Evolutionary conservation across 2,888 invertebrate genomes (phyloP).

Genomic region (Spatulosminthurus flaviceps): DNA sequence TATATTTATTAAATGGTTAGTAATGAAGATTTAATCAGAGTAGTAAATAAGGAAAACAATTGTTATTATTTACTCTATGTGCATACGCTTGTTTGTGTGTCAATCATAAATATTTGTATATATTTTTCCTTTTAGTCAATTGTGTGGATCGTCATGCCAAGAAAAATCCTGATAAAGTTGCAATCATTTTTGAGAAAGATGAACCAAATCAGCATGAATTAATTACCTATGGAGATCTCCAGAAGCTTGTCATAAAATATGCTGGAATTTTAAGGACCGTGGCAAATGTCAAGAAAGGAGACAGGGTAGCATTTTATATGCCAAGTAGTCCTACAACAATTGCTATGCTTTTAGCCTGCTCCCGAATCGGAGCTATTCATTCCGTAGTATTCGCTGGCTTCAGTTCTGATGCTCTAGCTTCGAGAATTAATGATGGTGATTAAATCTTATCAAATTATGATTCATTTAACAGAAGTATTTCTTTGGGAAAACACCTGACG

Average conservation of each 20-base stretch:
- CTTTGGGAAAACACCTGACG: too few species aligned
- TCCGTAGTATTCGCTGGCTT: constrained; percentile 70
- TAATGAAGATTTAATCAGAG: too few species aligned
- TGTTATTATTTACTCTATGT: too few species aligned
- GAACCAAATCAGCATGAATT: constrained; percentile 67
- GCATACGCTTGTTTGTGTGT: neutral
- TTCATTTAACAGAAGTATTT: neutral
- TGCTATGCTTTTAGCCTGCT: constrained; percentile 68
- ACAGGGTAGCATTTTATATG: constrained; percentile 68
- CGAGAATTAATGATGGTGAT: constrained; percentile 67
- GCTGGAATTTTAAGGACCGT: constrained; percentile 55
- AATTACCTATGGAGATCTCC: constrained; percentile 62
- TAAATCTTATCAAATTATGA: neutral
- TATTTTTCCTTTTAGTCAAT: constrained; percentile 52
- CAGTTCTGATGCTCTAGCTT: constrained; percentile 68
- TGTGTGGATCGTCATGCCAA: constrained; percentile 61
- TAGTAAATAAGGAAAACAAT: neutral
- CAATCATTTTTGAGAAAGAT: constrained; percentile 69
- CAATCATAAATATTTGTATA: neutral
- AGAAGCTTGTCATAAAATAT: constrained; percentile 55
- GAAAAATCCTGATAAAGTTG: constrained; percentile 63
- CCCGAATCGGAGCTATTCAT: constrained; percentile 69
- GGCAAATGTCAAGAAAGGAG: constrained; percentile 66
- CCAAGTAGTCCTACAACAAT: constrained; percentile 68
- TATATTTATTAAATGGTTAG: too few species aligned